phyloP scores from a whole-genome alignment of 2,113 vertebrate species.

The Leucopsar rothschildi region DNA sequence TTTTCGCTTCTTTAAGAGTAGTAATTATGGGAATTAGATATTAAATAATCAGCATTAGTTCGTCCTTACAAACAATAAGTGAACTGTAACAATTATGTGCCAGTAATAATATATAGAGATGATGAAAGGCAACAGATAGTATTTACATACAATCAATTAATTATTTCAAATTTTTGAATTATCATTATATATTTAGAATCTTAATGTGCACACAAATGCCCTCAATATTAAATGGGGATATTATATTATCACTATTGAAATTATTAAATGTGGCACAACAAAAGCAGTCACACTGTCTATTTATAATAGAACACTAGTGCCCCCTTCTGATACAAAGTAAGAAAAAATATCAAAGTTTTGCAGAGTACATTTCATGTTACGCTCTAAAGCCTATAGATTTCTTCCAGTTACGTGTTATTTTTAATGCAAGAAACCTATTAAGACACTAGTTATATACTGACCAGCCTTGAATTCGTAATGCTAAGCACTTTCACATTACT shows the following conservation, averaged over 20 bases:
- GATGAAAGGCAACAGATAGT: conserved; percentile 11
- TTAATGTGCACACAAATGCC: conserved; percentile 64
- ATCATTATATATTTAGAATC: conserved; percentile 65
- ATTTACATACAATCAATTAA: conserved; percentile 64
- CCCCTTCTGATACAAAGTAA: conserved; percentile 67
- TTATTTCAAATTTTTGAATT: conserved; percentile 69
- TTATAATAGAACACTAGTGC: conserved; percentile 73
- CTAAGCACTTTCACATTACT: background rate
- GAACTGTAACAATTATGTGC: conserved; percentile 12
- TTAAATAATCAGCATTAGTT: conserved; percentile 22
- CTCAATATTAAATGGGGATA: conserved; percentile 65
- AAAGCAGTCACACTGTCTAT: conserved; percentile 34
- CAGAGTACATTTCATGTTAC: background rate
- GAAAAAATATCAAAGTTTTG: conserved; percentile 28
- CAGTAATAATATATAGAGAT: conserved; percentile 13
- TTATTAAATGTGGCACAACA: conserved; percentile 67
- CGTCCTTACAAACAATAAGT: background rate
- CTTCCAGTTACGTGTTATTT: conserved; percentile 28
- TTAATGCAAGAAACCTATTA: background rate
- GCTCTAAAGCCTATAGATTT: conserved; percentile 19
- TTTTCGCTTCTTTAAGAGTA: background rate
- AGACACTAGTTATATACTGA: background rate
- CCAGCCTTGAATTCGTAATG: background rate
- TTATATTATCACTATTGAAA: conserved; percentile 47
- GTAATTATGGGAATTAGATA: background rate